These are phyloP conservation scores for Drosophila trichaetosa DNA, from an alignment of 2,888 invertebrate species.

Conservation along the genomic window DNA sequence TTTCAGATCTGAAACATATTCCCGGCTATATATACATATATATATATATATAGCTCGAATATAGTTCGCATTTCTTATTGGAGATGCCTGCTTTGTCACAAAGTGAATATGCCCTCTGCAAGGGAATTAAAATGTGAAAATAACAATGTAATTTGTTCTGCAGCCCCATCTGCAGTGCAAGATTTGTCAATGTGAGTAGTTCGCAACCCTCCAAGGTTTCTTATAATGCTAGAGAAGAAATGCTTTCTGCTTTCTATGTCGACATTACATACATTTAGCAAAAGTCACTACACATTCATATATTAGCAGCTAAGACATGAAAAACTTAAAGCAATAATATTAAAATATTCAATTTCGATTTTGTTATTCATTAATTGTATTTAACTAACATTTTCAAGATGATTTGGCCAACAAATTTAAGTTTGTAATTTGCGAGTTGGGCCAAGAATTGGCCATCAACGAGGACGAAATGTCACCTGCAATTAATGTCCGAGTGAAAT, in stretches of 20 bases:
- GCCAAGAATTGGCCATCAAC: neutral
- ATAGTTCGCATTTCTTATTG: neutral
- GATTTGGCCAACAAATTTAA: neutral
- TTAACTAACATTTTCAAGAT: neutral
- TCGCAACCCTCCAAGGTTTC: neutral
- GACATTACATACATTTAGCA: conserved; percentile 25
- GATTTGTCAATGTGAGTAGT: conserved; percentile 7
- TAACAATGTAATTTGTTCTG: conserved; percentile 77
- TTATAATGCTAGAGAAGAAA: conserved; percentile 10
- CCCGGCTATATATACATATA: too few species aligned
- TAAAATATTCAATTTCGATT: neutral
- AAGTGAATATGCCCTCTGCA: neutral
- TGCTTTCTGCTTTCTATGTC: conserved; percentile 28
- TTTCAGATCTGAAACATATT: too few species aligned
- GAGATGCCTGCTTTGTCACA: neutral
- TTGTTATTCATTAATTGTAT: neutral
- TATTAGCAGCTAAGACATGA: neutral
- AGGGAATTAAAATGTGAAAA: conserved; percentile 58
- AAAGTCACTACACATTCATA: conserved; percentile 7
- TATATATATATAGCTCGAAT: neutral
- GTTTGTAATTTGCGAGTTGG: neutral
- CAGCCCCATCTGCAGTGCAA: conserved; percentile 38
- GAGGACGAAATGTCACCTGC: conserved; percentile 39
- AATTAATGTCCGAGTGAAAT: conserved; percentile 58
- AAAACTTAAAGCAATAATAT: neutral